These are phyloP conservation scores for Nymphalis polychloros DNA, from an alignment of 2,888 invertebrate genomes.

Conservation along the genomic window DNA sequence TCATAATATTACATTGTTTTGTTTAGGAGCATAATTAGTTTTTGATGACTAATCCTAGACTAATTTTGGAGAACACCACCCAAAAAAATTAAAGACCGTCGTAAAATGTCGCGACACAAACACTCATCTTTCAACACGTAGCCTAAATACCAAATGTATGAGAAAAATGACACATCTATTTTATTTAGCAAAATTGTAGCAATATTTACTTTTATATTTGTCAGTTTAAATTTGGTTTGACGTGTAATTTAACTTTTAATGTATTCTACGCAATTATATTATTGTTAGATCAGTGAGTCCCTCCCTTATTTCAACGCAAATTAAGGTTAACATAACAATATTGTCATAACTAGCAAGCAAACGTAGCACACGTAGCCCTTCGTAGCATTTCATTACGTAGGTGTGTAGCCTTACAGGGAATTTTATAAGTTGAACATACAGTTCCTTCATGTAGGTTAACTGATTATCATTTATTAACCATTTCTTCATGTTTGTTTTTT, in stretches of 20 bases:
- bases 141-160: constrained; percentile 20
- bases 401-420: background rate
- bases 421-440: background rate
- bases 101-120: constrained; percentile 18
- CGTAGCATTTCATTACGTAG: constrained; percentile 13
- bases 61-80: constrained; percentile 15
- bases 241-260: too few species aligned
- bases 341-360: background rate
- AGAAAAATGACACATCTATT: background rate
- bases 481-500: too few species aligned
- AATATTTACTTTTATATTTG: constrained; percentile 8
- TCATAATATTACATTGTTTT: constrained; percentile 16
- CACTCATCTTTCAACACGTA: constrained; percentile 26
- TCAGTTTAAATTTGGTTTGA: background rate
- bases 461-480: background rate
- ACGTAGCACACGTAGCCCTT: constrained; percentile 15
- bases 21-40: constrained; percentile 19
- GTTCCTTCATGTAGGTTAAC: background rate
- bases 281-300: too few species aligned
- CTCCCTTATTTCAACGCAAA: too few species aligned
- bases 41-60: constrained; percentile 20
- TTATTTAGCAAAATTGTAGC: constrained; percentile 3
- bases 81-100: constrained; percentile 19
- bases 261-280: too few species aligned
- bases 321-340: background rate